A percentile compares a stretch with the other conserved stretches of the same genome.
Evolutionary conservation across 2,888 invertebrate species (phyloP).

Genomic region (Andricus curvator): DNA sequence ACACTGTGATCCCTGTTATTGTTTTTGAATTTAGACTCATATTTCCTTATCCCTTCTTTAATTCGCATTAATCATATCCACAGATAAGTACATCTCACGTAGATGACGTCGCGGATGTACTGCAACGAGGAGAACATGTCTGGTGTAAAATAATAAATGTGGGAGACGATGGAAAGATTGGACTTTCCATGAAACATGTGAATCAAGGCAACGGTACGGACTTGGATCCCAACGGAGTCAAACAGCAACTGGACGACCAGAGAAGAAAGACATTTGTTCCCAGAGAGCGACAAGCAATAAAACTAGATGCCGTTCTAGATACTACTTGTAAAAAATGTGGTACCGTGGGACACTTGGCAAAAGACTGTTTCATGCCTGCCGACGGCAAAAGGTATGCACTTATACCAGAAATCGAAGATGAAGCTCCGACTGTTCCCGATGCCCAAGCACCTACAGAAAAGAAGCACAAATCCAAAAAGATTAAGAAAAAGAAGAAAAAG

Average conservation of each 20-base stretch:
- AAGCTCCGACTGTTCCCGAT: constrained; percentile 25
- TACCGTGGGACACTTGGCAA: constrained; percentile 75
- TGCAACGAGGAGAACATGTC: constrained; percentile 75
- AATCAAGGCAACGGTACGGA: constrained; percentile 77
- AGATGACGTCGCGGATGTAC: constrained; percentile 75
- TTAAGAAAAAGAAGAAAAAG: constrained; percentile 71
- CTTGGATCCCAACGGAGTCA: constrained; percentile 77
- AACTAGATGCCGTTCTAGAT: constrained; percentile 76
- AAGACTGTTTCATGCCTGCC: constrained; percentile 76
- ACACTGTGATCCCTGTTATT: no score
- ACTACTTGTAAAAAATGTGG: constrained; percentile 77
- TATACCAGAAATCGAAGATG: constrained; percentile 71
- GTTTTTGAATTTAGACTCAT: neutral
- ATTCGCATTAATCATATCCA: constrained; percentile 8
- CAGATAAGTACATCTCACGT: constrained; percentile 74
- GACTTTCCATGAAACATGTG: constrained; percentile 77
- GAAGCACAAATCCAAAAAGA: constrained; percentile 68
- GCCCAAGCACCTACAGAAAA: constrained; percentile 59
- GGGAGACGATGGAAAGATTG: constrained; percentile 75
- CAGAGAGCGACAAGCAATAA: constrained; percentile 68
- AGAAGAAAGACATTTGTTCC: constrained; percentile 67
- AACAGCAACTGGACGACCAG: constrained; percentile 74
- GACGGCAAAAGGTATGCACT: constrained; percentile 77
- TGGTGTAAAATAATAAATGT: constrained; percentile 78
- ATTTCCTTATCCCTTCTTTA: neutral